Conservation (phyloP, 2,888 invertebrate genomes). For the Lasioglossum marginatum region DNA sequence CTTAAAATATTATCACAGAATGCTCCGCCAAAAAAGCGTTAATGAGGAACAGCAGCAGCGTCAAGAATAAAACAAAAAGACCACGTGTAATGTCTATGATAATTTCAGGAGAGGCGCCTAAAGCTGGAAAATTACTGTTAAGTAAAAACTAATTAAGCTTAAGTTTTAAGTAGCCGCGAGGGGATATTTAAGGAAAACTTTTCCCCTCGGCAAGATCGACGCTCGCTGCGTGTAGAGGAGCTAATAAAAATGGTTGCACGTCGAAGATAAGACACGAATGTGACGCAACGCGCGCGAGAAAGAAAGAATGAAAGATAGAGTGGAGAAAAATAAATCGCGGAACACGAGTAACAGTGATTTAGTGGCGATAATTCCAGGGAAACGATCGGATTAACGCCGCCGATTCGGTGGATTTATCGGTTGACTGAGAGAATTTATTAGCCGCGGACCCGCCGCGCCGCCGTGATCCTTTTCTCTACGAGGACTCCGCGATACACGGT, state of each 20-base stretch:
- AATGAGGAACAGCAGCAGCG: neutral
- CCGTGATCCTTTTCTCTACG: constrained; percentile 51
- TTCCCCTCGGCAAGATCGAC: neutral
- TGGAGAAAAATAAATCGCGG: constrained; percentile 36
- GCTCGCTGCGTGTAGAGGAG: neutral
- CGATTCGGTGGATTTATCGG: constrained; percentile 62
- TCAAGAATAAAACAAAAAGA: neutral
- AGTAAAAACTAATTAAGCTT: neutral
- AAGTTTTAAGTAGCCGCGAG: neutral
- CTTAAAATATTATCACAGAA: neutral
- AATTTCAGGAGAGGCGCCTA: neutral
- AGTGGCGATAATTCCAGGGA: constrained; percentile 53
- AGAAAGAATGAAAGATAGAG: neutral
- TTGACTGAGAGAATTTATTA: constrained; percentile 56
- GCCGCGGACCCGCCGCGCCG: constrained; percentile 15
- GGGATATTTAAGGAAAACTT: neutral
- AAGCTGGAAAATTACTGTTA: neutral
- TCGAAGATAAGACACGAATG: neutral
- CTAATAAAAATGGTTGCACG: neutral
- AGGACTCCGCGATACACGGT: constrained; percentile 53
- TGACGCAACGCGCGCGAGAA: constrained; percentile 22
- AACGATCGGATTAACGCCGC: constrained; percentile 61
- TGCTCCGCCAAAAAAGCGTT: neutral
- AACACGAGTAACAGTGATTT: constrained; percentile 41
- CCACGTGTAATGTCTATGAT: neutral